A percentile compares a stretch with the other conserved stretches of the same genome.
These are phyloP conservation scores for Xiphorhynchus elegans DNA, from an alignment of 2,113 vertebrate species.

Conservation along the genomic window DNA sequence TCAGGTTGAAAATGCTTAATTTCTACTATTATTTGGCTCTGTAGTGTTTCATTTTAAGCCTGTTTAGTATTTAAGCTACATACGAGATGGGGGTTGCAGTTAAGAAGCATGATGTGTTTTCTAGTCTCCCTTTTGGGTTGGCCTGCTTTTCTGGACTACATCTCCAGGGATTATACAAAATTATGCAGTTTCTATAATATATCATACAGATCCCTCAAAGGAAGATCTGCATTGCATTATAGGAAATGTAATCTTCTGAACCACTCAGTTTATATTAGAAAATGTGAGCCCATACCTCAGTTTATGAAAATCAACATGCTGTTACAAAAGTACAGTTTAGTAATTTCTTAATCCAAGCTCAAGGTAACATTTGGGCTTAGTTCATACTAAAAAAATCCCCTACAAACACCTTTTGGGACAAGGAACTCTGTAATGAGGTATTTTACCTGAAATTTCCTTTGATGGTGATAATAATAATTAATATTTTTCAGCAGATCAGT, in stretches of 20 bases:
- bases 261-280: neutral
- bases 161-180: constrained; percentile 28
- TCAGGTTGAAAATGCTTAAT: neutral
- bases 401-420: neutral
- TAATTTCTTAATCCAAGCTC: neutral
- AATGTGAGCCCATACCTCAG: neutral
- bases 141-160: neutral
- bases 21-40: neutral
- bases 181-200: neutral
- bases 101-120: neutral
- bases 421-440: neutral
- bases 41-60: neutral
- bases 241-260: constrained; percentile 11
- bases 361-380: neutral
- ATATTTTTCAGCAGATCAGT: neutral
- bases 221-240: constrained; percentile 5
- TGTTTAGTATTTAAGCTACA: neutral
- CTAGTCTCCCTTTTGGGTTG: constrained; percentile 2
- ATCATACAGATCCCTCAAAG: neutral
- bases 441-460: neutral
- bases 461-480: neutral
- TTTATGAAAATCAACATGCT: neutral
- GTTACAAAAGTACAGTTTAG: neutral
- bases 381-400: neutral
- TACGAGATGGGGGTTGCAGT: neutral